These are phyloP conservation scores for Rynchops niger DNA, from an alignment of 2,113 vertebrate genomes.

Conservation along the genomic window DNA sequence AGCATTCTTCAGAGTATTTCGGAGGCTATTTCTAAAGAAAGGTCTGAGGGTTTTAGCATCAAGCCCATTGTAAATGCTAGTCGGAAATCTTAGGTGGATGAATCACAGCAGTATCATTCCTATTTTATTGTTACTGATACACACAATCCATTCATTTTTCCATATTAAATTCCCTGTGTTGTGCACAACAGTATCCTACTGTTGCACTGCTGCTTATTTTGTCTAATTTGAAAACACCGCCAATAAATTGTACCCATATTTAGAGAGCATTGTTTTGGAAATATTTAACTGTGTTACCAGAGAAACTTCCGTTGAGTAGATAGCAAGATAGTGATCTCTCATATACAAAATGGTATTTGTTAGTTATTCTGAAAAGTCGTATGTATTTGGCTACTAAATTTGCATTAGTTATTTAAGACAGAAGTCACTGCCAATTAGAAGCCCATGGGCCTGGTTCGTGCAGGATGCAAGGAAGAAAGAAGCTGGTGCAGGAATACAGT, in stretches of 20 bases:
- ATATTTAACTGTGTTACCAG: slow-evolving; percentile 60
- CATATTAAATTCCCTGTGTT: neutral
- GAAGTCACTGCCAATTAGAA: slow-evolving; percentile 8
- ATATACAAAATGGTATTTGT: neutral
- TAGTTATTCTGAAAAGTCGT: slow-evolving; percentile 6
- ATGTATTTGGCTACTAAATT: slow-evolving; percentile 35
- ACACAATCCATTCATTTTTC: slow-evolving; percentile 10
- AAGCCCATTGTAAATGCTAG: neutral
- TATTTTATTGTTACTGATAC: neutral
- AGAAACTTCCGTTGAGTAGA: slow-evolving; percentile 34
- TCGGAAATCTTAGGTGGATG: neutral
- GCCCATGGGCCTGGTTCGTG: neutral
- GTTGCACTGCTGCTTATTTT: slow-evolving; percentile 32
- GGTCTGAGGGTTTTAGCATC: slow-evolving; percentile 8
- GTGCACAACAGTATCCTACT: neutral
- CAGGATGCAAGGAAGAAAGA: neutral
- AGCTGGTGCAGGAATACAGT: neutral
- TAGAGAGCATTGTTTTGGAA: slow-evolving; percentile 64
- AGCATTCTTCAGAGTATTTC: slow-evolving; percentile 12
- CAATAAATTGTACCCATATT: slow-evolving; percentile 12
- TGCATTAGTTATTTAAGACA: slow-evolving; percentile 16
- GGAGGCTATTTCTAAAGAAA: slow-evolving; percentile 14
- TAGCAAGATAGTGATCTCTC: slow-evolving; percentile 15
- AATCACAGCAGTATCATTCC: neutral
- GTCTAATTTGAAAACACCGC: slow-evolving; percentile 36